phyloP scores from a whole-genome alignment of 2,888 invertebrate genomes.

The Xestia xanthographa region DNA sequence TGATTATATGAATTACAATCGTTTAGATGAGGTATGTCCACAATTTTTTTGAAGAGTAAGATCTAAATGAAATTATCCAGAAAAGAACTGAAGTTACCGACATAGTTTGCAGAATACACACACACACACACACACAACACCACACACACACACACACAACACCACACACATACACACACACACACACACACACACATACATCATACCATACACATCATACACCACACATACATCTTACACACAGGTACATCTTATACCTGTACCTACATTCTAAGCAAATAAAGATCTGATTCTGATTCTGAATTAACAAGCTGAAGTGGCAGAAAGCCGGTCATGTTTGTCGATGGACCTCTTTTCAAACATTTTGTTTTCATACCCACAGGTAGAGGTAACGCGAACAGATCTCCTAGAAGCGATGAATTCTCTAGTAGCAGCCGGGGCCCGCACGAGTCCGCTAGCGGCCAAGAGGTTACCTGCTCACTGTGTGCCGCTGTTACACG shows the following conservation, averaged over 20 bases:
- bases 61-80: neutral
- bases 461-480: slow-evolving; percentile 78
- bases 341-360: neutral
- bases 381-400: slow-evolving; percentile 83
- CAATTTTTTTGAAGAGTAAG: neutral
- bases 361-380: neutral
- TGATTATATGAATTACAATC: neutral
- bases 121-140: too few relatives aligned
- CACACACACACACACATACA: too few relatives aligned
- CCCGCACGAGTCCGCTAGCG: slow-evolving; percentile 79
- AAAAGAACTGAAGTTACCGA: neutral
- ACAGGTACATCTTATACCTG: too few relatives aligned
- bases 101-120: neutral
- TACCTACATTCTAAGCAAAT: too few relatives aligned
- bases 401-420: slow-evolving; percentile 84
- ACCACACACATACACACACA: too few relatives aligned
- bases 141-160: too few relatives aligned
- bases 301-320: neutral
- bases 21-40: neutral
- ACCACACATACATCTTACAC: too few relatives aligned
- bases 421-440: slow-evolving; percentile 83
- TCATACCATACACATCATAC: too few relatives aligned
- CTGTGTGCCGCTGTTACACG: slow-evolving; percentile 60
- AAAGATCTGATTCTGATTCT: too few relatives aligned
- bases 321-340: neutral